phyloP scores from a whole-genome alignment of 1,140 invertebrate genomes.

The Drosophila seguyi region DNA sequence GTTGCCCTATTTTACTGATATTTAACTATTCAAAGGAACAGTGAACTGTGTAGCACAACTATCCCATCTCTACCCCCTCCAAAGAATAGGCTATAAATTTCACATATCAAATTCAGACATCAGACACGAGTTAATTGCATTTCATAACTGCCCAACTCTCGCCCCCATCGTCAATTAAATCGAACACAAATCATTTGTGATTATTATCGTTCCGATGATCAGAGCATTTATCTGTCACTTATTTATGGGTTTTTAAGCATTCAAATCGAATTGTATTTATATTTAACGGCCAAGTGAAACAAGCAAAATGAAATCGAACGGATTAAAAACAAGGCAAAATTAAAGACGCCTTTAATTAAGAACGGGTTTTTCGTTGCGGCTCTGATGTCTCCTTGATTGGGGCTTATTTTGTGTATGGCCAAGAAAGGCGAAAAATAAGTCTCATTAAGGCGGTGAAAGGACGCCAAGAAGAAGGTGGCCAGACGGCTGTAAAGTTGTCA shows the following conservation, averaged over 20 bases:
- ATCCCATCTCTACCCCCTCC: background rate
- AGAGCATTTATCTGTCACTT: slow-evolving; percentile 40
- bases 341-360: slow-evolving; percentile 72
- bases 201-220: slow-evolving; percentile 31
- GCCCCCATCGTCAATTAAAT: slow-evolving; percentile 45
- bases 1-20: no score
- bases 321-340: slow-evolving; percentile 29
- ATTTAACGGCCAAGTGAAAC: slow-evolving; percentile 54
- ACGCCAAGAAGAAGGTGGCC: slow-evolving; percentile 20
- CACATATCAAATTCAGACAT: slow-evolving; percentile 35
- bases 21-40: background rate
- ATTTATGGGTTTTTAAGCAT: slow-evolving; percentile 78
- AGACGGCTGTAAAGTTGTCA: slow-evolving; percentile 74
- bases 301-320: slow-evolving; percentile 47
- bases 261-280: slow-evolving; percentile 68
- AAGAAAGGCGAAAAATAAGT: slow-evolving; percentile 43
- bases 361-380: slow-evolving; percentile 69
- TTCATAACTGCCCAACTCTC: slow-evolving; percentile 57
- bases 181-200: slow-evolving; percentile 50
- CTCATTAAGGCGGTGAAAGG: slow-evolving; percentile 38
- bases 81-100: slow-evolving; percentile 26
- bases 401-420: slow-evolving; percentile 33
- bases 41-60: slow-evolving; percentile 1
- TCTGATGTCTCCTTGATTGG: slow-evolving; percentile 47
- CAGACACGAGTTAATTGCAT: slow-evolving; percentile 47